A percentile compares a stretch with the other conserved stretches of the same genome.
phyloP scores from a whole-genome alignment of 1,140 invertebrate species.

The Drosophila hydei region DNA sequence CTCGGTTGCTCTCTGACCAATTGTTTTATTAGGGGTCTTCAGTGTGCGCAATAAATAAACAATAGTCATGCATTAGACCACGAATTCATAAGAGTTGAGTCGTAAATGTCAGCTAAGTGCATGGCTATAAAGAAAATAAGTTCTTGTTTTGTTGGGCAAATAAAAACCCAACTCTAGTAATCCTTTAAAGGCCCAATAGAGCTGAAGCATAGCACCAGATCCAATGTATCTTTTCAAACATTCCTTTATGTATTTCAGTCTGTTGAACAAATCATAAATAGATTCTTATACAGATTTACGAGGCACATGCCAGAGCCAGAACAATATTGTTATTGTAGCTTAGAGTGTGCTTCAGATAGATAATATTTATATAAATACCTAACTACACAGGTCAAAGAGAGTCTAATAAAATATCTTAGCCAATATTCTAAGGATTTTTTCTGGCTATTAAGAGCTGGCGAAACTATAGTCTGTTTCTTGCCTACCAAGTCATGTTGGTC shows the following conservation, averaged over 20 bases:
- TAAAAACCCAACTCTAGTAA: not conserved
- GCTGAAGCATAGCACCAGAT: not conserved
- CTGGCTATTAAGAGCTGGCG: too few species aligned
- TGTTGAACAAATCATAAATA: not conserved
- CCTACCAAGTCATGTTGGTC: too few species aligned
- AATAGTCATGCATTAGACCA: not conserved
- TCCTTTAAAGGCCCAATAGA: not conserved
- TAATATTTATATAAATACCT: not conserved
- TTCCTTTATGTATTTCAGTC: not conserved
- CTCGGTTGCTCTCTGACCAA: slow-evolving; percentile 30
- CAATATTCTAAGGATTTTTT: too few species aligned
- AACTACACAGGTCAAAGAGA: too few species aligned
- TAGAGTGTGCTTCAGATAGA: not conserved
- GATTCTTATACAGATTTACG: not conserved
- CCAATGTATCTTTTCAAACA: not conserved
- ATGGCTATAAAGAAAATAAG: slow-evolving; percentile 6
- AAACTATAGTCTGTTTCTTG: too few species aligned
- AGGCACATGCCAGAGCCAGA: too few species aligned
- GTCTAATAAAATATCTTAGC: too few species aligned
- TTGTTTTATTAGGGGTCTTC: slow-evolving; percentile 73
- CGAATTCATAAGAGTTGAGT: not conserved
- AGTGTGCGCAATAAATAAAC: slow-evolving; percentile 44
- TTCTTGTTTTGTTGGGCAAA: not conserved
- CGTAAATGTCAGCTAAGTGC: slow-evolving; percentile 19
- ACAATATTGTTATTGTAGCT: not conserved